Base-by-base conservation (phyloP, 2,113 vertebrate species). In the Pterocles orientalis region DNA sequence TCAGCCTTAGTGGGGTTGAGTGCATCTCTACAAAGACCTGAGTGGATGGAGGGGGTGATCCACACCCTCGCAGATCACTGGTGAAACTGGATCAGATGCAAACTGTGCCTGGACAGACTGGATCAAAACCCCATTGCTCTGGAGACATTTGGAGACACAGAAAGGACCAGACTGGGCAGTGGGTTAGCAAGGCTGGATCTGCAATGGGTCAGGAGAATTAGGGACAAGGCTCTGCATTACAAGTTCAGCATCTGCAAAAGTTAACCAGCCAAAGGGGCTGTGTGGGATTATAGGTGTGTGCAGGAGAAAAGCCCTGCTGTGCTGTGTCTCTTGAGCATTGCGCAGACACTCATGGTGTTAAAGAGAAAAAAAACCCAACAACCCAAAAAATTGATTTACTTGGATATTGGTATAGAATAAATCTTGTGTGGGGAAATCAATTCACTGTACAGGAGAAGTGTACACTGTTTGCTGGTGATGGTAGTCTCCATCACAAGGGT, bases 391-490 rank as follows among this genome's bases (percentile, higher is more conserved):
- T 18, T 20, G 10, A 64, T 69, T 72, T 48, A 72, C 0, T 21
- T 82, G 33, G 23, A 29, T 50, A 26, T 77, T 79, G 33, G 24
- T 18, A 26, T 6, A 48, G 14, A 23, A 53, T 24, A 70, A 77
- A 80, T 0, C 0, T 54, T 28, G 6, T 2, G 1, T 57, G 51
- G 29, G 50, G 29, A 91, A 62, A 64, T 68, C 18, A 75, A 0
- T 72, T 2, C 5, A 21, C 21, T 72, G 31, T 14, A 31, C 15
- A 69, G 69, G 29, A 41, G 7, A 48, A 34, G 13, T 54, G 51
- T 31, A 54, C 19, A 26, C 39, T 75, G 12, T 56, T n/a, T 68
- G 57, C 7, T 86, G 20, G 18, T 36, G 70, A 48, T 17, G 13
- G 16, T 6, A 71, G 50, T 28, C 34, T 56, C 14, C 80, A 31